Base-by-base conservation (phyloP, 2,888 invertebrate species). In the Busseola fusca region DNA sequence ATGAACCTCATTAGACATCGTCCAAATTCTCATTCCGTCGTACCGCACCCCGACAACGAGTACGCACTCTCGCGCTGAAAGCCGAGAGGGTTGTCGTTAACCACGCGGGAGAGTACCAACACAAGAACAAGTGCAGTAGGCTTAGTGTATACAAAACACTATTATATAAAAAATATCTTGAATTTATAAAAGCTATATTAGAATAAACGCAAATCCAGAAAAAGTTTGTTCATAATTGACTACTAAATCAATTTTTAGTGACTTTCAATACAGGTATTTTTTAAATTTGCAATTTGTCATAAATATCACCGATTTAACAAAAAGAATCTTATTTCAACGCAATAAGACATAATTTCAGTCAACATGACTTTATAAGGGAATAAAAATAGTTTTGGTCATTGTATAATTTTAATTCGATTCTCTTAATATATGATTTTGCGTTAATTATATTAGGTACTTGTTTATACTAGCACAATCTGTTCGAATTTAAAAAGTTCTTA, bases 41-140 rank as follows among this genome's bases (percentile, higher is more conserved):
- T 52, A 40, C 25, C 63, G 52, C 54, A 34, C 21, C 1, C n/a
- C 12, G 7, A 65, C 45, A 64, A 60, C 72, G 82, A 16, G 63
- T 72, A 68, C 77, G 71, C 64, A 77, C 72, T 65, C 58, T 50
- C 25, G 18, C 54, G 30, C 54, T 76, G n/a, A 54, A 76, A 65
- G 65, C 69, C 34, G 40, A 48, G 67, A 50, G 78, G 18, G 69
- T 64, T 60, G 69, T 59, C 78, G 72, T 76, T 79, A 81, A 37
- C 60, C 48, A 37, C 7, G 42, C 37, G 21, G 45, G 40, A 45
- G 37, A 54, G 10, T 10, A 30, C 69, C 7, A 3, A n/a, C 18
- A 56, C 16, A 42, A 3, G 60, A 1, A 16, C 45, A 57, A 40
- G 45, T 34, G 40, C 48, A 72, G 72, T 14, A 69, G 25, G 40